Base-by-base conservation (phyloP, 2,888 invertebrate species). In the Linnaemya tessellans region DNA sequence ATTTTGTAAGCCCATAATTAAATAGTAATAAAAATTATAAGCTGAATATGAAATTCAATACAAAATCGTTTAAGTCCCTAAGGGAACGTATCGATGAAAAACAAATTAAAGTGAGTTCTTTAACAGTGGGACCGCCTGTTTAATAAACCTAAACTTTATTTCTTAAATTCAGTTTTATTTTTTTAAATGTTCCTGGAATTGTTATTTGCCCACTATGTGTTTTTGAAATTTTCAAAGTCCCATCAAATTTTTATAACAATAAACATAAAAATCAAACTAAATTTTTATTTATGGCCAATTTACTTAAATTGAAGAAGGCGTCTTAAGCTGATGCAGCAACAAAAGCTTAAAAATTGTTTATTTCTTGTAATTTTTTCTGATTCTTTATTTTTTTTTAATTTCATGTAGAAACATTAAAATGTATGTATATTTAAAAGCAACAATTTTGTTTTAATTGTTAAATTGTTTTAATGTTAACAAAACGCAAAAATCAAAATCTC, bases 231-330 rank as follows among this genome's bases (percentile, higher is more conserved):
- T 71, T 71, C 58, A 18, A 71, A 30, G 30, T 54, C 43, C 58
- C 58, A 74, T 62, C 54, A 25, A 41, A 60, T 18, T 58, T 80
- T 60, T 73, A 62, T 62, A 67, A 74, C 18, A 60, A 74, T 74
- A 74, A 80, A 80, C 58, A 80, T 74, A 74, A 74, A 80, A 68
- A 80, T 60, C 60, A 74, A 67, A 80, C 41, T 43, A 60, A 80
- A 80, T 54, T 38, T 49, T 60, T 60, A 80, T 80, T 80, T 80
- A 80, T 68, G 67, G 30, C 18, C 80, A 49, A 80, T 80, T 80
- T 60, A 67, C 58, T 41, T 43, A 74, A 68, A 74, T 67, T 58
- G 65, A 22, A 79, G 20, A 5, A 60, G 25, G 9, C 38, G 18
- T 38, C 38, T 67, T 35, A 49, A 67, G 54, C 43, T 30, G 54